Evolutionary conservation across 2,888 invertebrate genomes (phyloP).

Genomic region (Nephrotoma guestfalica): DNA sequence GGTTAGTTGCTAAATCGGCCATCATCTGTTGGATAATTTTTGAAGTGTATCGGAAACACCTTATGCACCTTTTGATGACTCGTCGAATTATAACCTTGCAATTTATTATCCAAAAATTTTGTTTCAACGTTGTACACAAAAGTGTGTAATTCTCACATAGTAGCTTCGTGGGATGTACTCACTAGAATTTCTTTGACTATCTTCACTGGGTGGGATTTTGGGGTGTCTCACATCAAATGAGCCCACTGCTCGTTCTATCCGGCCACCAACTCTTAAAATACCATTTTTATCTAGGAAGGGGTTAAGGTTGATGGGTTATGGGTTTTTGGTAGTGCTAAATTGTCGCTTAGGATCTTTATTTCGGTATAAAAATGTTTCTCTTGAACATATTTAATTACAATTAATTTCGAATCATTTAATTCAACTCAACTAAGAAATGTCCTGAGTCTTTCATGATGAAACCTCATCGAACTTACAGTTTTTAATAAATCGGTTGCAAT

Average conservation of each 20-base stretch:
- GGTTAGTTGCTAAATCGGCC: not conserved
- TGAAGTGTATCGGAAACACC: not conserved
- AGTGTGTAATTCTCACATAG: not conserved
- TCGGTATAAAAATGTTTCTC: not conserved
- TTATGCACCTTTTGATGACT: not conserved
- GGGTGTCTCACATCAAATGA: not conserved
- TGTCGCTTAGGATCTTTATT: not conserved
- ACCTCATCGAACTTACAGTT: not conserved
- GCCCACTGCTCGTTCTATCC: not conserved
- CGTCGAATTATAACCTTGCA: not conserved
- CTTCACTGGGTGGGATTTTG: not conserved
- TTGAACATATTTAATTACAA: no score
- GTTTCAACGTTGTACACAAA: not conserved
- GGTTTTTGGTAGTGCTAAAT: not conserved
- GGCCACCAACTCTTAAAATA: not conserved
- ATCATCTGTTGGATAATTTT: not conserved
- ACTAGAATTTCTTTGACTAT: not conserved
- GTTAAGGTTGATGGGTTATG: not conserved
- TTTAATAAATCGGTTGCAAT: not conserved
- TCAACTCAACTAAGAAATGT: not conserved
- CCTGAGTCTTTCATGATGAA: not conserved
- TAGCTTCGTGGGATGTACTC: not conserved
- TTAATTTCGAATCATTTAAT: no score
- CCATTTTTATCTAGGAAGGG: not conserved
- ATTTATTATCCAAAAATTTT: not conserved